These are phyloP conservation scores for Allobates femoralis DNA, from an alignment of 2,797 vertebrate genomes.

Conservation along the genomic window DNA sequence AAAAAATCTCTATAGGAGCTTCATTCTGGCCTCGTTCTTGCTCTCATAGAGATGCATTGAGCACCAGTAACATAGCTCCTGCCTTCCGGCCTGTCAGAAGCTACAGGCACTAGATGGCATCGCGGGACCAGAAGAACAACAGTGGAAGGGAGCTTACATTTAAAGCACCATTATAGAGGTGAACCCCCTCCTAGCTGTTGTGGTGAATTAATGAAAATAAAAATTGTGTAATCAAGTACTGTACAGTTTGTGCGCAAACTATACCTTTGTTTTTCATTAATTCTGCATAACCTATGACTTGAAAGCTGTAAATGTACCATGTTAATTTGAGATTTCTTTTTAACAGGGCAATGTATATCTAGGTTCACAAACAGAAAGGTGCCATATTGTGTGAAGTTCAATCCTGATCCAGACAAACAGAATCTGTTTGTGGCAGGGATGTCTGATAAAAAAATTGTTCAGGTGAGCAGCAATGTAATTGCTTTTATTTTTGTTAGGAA, in stretches of 20 bases:
- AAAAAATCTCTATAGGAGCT: too few species aligned
- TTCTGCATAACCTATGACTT: not conserved
- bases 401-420: slow-evolving; percentile 98
- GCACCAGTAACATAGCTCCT: too few species aligned
- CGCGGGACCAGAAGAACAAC: too few species aligned
- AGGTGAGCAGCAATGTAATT: slow-evolving; percentile 76
- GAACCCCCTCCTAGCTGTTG: too few species aligned
- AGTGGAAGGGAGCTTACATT: too few species aligned
- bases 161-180: too few species aligned
- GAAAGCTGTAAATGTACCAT: not conserved
- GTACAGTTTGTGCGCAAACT: not conserved
- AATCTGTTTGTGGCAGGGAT: slow-evolving; percentile 96
- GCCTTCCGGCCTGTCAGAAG: too few species aligned
- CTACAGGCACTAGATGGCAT: too few species aligned
- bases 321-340: slow-evolving; percentile 61
- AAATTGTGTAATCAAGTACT: too few species aligned
- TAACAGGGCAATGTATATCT: slow-evolving; percentile 91
- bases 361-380: slow-evolving; percentile 97
- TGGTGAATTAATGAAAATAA: too few species aligned
- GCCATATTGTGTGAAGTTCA: slow-evolving; percentile 98
- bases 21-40: too few species aligned
- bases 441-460: slow-evolving; percentile 99
- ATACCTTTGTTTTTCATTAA: not conserved
- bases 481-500: not conserved
- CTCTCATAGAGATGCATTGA: too few species aligned